Conservation (phyloP, 2,888 invertebrate species). For the Halictus ligatus region DNA sequence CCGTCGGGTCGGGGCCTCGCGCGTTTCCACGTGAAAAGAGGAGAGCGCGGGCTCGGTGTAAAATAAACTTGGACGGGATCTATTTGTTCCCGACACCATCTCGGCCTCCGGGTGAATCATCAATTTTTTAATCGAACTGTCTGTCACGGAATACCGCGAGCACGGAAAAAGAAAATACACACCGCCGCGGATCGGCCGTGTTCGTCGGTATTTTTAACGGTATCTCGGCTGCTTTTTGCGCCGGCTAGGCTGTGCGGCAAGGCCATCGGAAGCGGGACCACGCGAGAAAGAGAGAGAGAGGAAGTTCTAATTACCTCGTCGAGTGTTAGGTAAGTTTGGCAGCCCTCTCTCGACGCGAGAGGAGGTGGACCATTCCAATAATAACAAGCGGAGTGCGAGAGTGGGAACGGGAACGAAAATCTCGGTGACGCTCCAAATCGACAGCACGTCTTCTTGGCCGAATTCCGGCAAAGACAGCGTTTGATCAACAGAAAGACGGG, state of each 20-base stretch:
- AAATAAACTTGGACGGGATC: conserved; percentile 39
- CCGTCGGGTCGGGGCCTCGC: not conserved
- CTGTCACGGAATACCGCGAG: conserved; percentile 29
- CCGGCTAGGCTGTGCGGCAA: conserved; percentile 31
- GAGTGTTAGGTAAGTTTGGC: conserved; percentile 75
- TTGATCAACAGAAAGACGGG: conserved; percentile 31
- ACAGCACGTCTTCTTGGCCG: conserved; percentile 50
- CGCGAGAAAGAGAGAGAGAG: conserved; percentile 49
- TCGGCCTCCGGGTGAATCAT: conserved; percentile 12
- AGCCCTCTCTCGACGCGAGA: conserved; percentile 67
- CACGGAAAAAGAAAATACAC: conserved; percentile 41
- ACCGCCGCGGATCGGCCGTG: conserved; percentile 8
- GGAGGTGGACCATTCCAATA: conserved; percentile 75
- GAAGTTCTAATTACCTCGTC: conserved; percentile 72
- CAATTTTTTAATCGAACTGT: conserved; percentile 51
- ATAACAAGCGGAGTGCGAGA: conserved; percentile 72
- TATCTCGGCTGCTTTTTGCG: conserved; percentile 37
- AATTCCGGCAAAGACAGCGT: conserved; percentile 52
- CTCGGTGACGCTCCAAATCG: conserved; percentile 52
- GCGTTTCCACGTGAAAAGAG: too few relatives aligned
- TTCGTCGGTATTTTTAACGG: conserved; percentile 50
- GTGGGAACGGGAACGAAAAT: conserved; percentile 60
- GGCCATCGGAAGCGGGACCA: conserved; percentile 25
- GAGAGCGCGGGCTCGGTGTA: not conserved
- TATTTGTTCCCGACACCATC: conserved; percentile 10